These are phyloP conservation scores for Ptychadena robeensis DNA, from an alignment of 2,797 vertebrate genomes.

Conservation along the genomic window DNA sequence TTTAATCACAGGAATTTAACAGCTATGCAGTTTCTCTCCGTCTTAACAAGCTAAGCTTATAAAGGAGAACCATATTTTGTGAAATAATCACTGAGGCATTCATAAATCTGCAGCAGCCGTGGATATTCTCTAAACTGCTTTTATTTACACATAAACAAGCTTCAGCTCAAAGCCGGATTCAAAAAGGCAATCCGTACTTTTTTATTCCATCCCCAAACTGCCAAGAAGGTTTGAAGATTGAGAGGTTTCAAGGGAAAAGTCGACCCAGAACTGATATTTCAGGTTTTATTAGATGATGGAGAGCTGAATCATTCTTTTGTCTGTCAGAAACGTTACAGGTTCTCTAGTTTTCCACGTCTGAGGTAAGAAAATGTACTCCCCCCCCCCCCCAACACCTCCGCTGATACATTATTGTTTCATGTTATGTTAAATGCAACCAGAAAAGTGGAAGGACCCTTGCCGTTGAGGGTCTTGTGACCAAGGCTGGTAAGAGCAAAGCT, in stretches of 20 bases:
- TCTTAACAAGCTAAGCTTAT: constrained; percentile 46
- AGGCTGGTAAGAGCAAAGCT: neutral
- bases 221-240: neutral
- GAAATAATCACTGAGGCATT: constrained; percentile 51
- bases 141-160: constrained; percentile 9
- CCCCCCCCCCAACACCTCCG: too few relatives aligned
- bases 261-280: neutral
- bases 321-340: neutral
- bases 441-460: neutral
- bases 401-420: neutral
- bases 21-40: constrained; percentile 8
- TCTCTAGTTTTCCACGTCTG: neutral
- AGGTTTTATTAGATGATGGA: neutral
- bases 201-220: neutral
- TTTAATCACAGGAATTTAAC: constrained; percentile 58
- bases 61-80: constrained; percentile 41
- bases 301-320: neutral
- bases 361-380: neutral
- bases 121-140: constrained; percentile 3
- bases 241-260: neutral
- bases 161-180: constrained; percentile 14
- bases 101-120: constrained; percentile 33
- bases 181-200: neutral
- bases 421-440: neutral
- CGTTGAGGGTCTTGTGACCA: neutral